These are phyloP conservation scores for Planococcus citri DNA, from an alignment of 1,140 invertebrate species.

Conservation along the genomic window DNA sequence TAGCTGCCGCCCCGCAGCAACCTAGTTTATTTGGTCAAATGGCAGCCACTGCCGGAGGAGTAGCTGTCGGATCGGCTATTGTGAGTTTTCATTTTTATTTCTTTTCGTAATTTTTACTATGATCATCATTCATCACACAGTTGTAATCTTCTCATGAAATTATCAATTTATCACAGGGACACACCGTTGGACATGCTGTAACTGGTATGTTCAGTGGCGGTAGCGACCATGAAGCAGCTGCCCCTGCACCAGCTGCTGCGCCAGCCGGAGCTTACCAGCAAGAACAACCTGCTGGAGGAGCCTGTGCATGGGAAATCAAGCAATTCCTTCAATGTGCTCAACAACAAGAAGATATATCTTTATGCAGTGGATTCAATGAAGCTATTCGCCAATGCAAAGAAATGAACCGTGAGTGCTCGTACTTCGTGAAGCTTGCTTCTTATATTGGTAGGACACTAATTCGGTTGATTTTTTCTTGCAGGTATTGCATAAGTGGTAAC, in stretches of 20 bases:
- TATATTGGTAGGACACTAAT: neutral
- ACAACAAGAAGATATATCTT: constrained; percentile 63
- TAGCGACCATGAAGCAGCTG: constrained; percentile 33
- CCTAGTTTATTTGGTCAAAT: constrained; percentile 70
- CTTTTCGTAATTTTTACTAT: neutral
- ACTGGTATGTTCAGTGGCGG: constrained; percentile 72
- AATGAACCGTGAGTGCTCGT: constrained; percentile 35
- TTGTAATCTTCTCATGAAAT: neutral
- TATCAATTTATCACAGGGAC: constrained; percentile 45
- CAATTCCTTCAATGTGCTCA: constrained; percentile 81
- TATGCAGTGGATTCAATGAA: constrained; percentile 89
- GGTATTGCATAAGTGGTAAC: neutral
- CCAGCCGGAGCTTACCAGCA: constrained; percentile 33
- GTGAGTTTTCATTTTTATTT: constrained; percentile 34
- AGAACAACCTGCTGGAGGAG: constrained; percentile 41
- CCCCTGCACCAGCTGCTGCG: constrained; percentile 33
- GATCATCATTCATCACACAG: neutral
- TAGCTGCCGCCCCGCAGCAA: constrained; percentile 39
- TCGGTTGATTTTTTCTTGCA: neutral
- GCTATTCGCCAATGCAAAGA: constrained; percentile 78
- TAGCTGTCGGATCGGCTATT: constrained; percentile 74
- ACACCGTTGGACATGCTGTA: constrained; percentile 68
- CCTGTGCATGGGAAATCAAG: constrained; percentile 77
- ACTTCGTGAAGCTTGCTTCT: neutral
- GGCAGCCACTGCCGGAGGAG: constrained; percentile 81